Evolutionary conservation across 2,888 invertebrate species (phyloP), one percentile per base, ranked within the genome.

Genomic region (Ellobium chinense): DNA sequence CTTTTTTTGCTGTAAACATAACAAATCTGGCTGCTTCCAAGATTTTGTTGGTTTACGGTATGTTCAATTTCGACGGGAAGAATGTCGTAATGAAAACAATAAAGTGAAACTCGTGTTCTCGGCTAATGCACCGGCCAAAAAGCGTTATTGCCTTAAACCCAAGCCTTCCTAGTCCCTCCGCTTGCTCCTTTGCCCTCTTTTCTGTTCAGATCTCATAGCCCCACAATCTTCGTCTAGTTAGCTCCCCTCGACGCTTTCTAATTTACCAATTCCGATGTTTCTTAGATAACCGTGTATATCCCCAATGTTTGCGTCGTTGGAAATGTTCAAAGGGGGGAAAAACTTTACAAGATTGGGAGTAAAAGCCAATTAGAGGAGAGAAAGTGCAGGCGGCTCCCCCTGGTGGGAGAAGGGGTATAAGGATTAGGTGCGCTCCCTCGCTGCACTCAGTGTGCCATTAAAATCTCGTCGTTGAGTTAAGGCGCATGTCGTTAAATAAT

Each of bases 251-350:
- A 24, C 18, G 54, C 54, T 34, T 65, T 66, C 77, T 77, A 77
- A 77, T 77, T 77, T 68, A 66, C 37, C 68, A 68, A 36, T 77
- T 63, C 36, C 27, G 58, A 77, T 75, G 75, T 75, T 62, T 46
- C 12, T 27, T 34, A 29, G 65, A 75, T 75, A 75, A 34, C 65
- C 18, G 14, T 12, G 46, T 36, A 65, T 34, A 46, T 54, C 31
- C 39, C 37, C 24, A 74, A 62, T 63, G 31, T 27, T 74, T n/a
- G 39, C 34, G 54, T 31, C 74, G 63, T 62, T 27, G 46, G 63
- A 74, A 39, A 63, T 36, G 62, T 62, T 74, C 62, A 62, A 74
- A 74, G 39, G 74, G 46, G 12, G n/a, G 31, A 58, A 24, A 70
- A 54, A 14, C 9, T 12, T 74, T 63, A 74, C 74, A 62, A 74